Evolutionary conservation across 2,888 invertebrate species (phyloP).

Genomic region (Bruchidius siliquastri): DNA sequence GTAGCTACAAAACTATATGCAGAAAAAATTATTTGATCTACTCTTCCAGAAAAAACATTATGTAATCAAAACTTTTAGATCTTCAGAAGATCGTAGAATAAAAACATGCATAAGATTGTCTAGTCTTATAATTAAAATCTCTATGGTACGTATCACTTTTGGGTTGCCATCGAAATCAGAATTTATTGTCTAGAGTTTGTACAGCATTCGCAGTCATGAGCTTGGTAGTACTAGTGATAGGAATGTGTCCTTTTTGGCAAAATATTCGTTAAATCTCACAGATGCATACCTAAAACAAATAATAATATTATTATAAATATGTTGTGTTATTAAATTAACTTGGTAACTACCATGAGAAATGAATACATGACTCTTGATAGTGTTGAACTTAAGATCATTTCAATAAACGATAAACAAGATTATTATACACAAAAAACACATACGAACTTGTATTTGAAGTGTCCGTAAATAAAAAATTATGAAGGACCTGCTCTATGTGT

Average conservation of each 20-base stretch:
- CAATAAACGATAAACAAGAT: no score
- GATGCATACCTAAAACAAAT: constrained; percentile 60
- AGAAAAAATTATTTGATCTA: background rate
- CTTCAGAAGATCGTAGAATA: background rate
- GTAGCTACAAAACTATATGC: no score
- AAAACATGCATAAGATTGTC: background rate
- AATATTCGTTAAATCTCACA: constrained; percentile 69
- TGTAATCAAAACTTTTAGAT: background rate
- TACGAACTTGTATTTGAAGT: no score
- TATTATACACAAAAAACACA: no score
- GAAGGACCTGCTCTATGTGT: no score
- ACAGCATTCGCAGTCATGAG: background rate
- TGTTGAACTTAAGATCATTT: no score
- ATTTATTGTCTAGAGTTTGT: background rate
- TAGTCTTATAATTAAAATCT: background rate
- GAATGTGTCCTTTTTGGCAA: constrained; percentile 58
- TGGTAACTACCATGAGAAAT: no score
- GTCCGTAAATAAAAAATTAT: no score
- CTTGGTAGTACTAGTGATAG: constrained; percentile 29
- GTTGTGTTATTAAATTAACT: background rate
- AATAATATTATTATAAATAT: constrained; percentile 3
- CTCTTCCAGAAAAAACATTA: background rate
- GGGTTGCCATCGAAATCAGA: background rate
- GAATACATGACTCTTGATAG: no score
- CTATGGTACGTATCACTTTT: background rate